A percentile compares a stretch with the other conserved stretches of the same genome.
phyloP scores from a whole-genome alignment of 2,797 vertebrate species.

The Gymnoscopelus braueri region DNA sequence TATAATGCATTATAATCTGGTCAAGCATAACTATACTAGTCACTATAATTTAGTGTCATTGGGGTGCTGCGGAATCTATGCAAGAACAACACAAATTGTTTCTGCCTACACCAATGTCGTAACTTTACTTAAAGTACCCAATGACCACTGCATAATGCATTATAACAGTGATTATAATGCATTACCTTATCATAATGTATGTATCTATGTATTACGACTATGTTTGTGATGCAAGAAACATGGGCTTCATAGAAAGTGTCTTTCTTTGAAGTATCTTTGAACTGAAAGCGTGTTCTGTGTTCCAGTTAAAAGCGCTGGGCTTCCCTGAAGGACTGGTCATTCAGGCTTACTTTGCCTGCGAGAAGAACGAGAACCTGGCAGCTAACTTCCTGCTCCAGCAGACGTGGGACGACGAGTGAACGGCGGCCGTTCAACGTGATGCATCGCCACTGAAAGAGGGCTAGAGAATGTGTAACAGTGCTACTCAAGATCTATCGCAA shows the following conservation, averaged over 20 bases:
- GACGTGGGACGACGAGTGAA: slow-evolving; percentile 83
- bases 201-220: no score
- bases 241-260: background rate
- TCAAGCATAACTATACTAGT: no score
- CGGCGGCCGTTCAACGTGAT: background rate
- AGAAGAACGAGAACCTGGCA: slow-evolving; percentile 85
- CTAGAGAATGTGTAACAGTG: slow-evolving; percentile 21
- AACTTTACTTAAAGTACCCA: no score
- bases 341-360: slow-evolving; percentile 85
- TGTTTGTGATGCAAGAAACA: background rate
- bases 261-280: no score
- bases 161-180: background rate
- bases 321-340: slow-evolving; percentile 85
- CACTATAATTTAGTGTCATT: no score
- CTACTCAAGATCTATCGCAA: slow-evolving; percentile 21
- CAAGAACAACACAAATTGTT: no score
- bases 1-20: no score
- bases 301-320: slow-evolving; percentile 84
- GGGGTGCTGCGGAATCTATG: no score
- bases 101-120: no score
- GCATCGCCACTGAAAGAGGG: slow-evolving; percentile 20
- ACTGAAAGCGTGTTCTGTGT: slow-evolving; percentile 20
- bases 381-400: slow-evolving; percentile 86
- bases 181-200: no score
- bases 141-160: no score